Evolutionary conservation across 2,113 vertebrate genomes (phyloP).

Genomic region (Pseudopipra pipra): DNA sequence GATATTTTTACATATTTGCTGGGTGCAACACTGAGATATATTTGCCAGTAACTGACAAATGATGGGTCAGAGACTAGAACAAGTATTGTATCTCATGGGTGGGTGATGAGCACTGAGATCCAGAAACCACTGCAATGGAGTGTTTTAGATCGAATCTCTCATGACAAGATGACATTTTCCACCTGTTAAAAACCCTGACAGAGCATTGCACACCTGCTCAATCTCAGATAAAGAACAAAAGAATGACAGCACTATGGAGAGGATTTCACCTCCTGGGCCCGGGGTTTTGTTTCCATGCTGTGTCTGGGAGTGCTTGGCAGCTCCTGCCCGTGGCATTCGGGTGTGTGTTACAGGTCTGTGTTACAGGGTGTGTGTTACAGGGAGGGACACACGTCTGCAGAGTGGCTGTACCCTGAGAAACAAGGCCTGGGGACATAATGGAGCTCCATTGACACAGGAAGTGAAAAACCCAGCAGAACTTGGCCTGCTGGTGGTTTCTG

Average conservation of each 20-base stretch:
- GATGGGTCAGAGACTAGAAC: background rate
- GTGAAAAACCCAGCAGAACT: background rate
- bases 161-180: conserved; percentile 33
- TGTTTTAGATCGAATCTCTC: background rate
- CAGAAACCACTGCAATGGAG: background rate
- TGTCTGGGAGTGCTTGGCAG: background rate
- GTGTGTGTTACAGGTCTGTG: background rate
- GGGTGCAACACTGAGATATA: background rate
- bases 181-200: background rate
- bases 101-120: background rate
- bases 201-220: conserved; percentile 6
- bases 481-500: background rate
- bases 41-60: conserved; percentile 32
- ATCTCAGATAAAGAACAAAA: background rate
- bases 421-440: background rate
- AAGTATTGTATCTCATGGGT: background rate
- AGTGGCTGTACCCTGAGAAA: background rate
- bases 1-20: background rate
- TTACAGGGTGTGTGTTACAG: background rate
- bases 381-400: background rate
- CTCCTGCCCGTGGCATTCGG: background rate
- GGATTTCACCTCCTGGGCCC: background rate
- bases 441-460: background rate
- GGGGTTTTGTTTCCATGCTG: background rate
- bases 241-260: background rate